Evolutionary conservation across 2,888 invertebrate species (phyloP).

Genomic region (Drosophila lutescens): DNA sequence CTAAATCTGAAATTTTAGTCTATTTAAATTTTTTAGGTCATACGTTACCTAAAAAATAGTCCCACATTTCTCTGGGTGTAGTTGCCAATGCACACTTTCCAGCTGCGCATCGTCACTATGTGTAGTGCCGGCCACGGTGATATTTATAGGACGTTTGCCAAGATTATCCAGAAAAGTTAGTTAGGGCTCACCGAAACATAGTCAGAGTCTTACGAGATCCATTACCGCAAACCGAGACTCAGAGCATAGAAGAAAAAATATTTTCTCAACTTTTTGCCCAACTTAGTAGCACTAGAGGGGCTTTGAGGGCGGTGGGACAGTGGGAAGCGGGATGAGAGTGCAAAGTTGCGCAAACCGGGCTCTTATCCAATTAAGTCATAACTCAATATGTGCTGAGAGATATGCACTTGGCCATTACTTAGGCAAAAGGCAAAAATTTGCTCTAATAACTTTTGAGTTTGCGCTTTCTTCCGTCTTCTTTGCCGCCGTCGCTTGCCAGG

Average conservation of each 20-base stretch:
- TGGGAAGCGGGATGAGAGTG: slow-evolving; percentile 2
- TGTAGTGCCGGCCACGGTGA: too few species aligned
- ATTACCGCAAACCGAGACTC: slow-evolving; percentile 11
- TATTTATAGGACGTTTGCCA: neutral
- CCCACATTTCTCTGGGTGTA: too few species aligned
- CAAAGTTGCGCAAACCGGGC: slow-evolving; percentile 65
- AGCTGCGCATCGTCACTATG: too few species aligned
- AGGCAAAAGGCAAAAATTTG: slow-evolving; percentile 74
- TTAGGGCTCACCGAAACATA: neutral
- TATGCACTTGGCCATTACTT: slow-evolving; percentile 78
- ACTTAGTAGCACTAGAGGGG: slow-evolving; percentile 26
- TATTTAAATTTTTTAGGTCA: too few species aligned
- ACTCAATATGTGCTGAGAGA: slow-evolving; percentile 81
- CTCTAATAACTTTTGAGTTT: slow-evolving; percentile 73
- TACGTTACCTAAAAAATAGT: too few species aligned
- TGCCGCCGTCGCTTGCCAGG: slow-evolving; percentile 50
- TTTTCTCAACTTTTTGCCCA: slow-evolving; percentile 20
- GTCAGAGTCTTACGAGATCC: slow-evolving; percentile 18
- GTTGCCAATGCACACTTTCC: too few species aligned
- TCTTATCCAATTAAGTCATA: slow-evolving; percentile 83
- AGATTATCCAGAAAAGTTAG: neutral
- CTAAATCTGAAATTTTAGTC: too few species aligned
- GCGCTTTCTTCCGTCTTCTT: slow-evolving; percentile 60
- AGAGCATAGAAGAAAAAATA: slow-evolving; percentile 14
- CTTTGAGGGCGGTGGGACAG: slow-evolving; percentile 1